Evolutionary conservation across 2,797 vertebrate genomes (phyloP).

Genomic region (Rhinichthys osculus): DNA sequence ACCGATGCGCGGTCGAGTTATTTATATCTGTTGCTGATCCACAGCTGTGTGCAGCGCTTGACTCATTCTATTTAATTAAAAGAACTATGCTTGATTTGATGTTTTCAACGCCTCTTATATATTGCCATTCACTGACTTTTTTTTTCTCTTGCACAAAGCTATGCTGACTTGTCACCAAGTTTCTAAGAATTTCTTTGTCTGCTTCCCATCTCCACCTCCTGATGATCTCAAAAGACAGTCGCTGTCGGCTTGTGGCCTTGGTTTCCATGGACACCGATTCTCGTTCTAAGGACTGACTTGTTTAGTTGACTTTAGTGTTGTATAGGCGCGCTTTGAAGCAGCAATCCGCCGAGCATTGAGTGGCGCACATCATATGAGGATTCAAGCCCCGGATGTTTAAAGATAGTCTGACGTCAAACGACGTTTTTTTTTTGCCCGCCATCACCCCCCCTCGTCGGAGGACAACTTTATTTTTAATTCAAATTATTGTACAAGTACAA

Average conservation of each 20-base stretch:
- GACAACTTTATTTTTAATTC: too few species aligned
- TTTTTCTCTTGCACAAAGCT: conserved; percentile 6
- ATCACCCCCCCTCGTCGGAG: too few species aligned
- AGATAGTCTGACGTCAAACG: neutral
- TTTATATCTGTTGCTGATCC: conserved; percentile 7
- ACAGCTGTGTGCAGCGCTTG: conserved; percentile 17
- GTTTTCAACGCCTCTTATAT: neutral
- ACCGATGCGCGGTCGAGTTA: neutral
- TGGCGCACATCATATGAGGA: neutral
- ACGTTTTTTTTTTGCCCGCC: neutral
- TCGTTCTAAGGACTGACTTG: conserved; percentile 47
- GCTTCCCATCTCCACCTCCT: neutral
- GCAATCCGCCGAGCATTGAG: neutral
- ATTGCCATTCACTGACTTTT: neutral
- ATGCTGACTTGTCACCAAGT: conserved; percentile 9
- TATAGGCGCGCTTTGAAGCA: neutral
- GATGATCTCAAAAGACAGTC: conserved; percentile 44
- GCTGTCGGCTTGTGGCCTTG: conserved; percentile 60
- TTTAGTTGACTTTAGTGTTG: conserved; percentile 1
- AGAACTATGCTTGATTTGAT: neutral
- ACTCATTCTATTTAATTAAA: conserved; percentile 24
- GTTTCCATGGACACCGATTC: conserved; percentile 79
- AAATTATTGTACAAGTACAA: too few species aligned
- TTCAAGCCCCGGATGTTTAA: neutral
- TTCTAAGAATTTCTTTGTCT: conserved; percentile 15